Percentiles rank a stretch among this genome's conserved stretches.
Conservation (phyloP, 2,888 invertebrate genomes). For the Brenthis daphne region DNA sequence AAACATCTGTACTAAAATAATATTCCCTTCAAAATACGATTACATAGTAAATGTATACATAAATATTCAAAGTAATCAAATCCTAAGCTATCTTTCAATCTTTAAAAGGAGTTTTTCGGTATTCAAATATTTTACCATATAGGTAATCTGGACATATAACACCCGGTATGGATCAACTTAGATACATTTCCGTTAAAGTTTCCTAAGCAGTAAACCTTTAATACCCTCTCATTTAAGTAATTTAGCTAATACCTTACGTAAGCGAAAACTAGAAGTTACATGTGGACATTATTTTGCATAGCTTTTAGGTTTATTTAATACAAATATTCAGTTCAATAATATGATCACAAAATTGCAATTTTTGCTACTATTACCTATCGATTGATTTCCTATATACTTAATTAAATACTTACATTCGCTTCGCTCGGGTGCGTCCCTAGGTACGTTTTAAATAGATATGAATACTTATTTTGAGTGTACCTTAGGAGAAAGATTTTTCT, state of each 20-base stretch:
- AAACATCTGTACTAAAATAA: neutral
- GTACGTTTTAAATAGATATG: too few relatives aligned
- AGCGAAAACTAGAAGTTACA: too few relatives aligned
- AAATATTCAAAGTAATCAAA: neutral
- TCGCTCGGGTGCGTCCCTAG: too few relatives aligned
- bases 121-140: constrained; percentile 23
- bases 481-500: too few relatives aligned
- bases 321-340: too few relatives aligned
- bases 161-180: constrained; percentile 11
- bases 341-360: too few relatives aligned
- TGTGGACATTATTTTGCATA: too few relatives aligned
- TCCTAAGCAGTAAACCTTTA: constrained; percentile 9
- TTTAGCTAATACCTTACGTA: neutral
- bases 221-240: neutral
- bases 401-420: too few relatives aligned
- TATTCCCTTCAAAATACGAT: neutral
- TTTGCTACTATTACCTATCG: too few relatives aligned
- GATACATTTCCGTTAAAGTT: constrained; percentile 13
- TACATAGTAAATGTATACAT: neutral
- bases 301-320: too few relatives aligned
- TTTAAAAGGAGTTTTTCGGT: constrained; percentile 18
- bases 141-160: constrained; percentile 11
- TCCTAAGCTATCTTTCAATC: neutral
- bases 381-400: too few relatives aligned
- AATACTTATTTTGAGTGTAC: too few relatives aligned